Evolutionary conservation across 1,140 invertebrate species (phyloP).

Genomic region (Cherax destructor): DNA sequence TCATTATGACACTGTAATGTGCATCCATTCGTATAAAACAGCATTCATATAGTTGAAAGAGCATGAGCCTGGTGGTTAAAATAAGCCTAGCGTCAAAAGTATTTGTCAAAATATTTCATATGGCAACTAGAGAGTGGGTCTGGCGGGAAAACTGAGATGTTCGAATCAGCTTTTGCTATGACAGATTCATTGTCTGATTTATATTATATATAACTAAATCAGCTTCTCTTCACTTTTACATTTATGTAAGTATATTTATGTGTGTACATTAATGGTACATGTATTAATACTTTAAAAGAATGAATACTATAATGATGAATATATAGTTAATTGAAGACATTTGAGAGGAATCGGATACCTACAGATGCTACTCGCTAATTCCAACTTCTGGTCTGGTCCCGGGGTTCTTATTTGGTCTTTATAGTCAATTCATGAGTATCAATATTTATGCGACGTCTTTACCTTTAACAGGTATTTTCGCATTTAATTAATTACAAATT

Average conservation of each 20-base stretch:
- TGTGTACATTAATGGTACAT: neutral
- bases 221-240: too few species aligned
- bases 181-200: slow-evolving; percentile 3
- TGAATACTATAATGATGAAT: neutral
- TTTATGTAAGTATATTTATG: too few species aligned
- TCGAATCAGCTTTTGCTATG: slow-evolving; percentile 39
- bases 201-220: neutral
- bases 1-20: too few species aligned
- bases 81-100: too few species aligned
- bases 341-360: slow-evolving; percentile 1
- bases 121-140: neutral
- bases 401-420: neutral
- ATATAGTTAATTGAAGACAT: neutral
- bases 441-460: neutral
- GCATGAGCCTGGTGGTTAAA: too few species aligned
- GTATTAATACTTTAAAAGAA: neutral
- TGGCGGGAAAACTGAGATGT: slow-evolving; percentile 31
- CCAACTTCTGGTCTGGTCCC: neutral
- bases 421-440: neutral
- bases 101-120: neutral
- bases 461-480: neutral
- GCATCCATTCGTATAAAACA: too few species aligned
- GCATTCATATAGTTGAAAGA: too few species aligned
- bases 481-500: neutral
- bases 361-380: neutral